These are phyloP conservation scores for Mylabris sibirica DNA, from an alignment of 2,888 invertebrate genomes.

Conservation along the genomic window DNA sequence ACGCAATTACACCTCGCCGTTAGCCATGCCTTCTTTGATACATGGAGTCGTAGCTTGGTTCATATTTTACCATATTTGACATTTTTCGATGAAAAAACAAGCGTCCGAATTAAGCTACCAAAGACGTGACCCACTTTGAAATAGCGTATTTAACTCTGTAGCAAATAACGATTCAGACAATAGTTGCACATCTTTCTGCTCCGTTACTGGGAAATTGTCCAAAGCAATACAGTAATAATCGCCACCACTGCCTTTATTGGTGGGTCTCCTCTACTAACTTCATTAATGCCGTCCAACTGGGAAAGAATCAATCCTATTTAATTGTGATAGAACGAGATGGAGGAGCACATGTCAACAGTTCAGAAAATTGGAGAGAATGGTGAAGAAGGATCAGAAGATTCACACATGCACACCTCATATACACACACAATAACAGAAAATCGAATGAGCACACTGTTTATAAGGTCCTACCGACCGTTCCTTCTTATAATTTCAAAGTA, in stretches of 20 bases:
- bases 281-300: slow-evolving; percentile 50
- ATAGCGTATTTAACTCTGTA: too few species aligned
- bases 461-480: neutral
- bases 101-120: too few species aligned
- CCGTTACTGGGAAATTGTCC: too few species aligned
- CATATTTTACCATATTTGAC: too few species aligned
- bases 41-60: too few species aligned
- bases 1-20: too few species aligned
- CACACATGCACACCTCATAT: slow-evolving; percentile 2
- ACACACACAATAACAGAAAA: neutral
- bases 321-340: slow-evolving; percentile 41
- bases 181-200: too few species aligned
- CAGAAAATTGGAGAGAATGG: neutral
- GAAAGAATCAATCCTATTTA: slow-evolving; percentile 34
- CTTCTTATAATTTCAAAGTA: slow-evolving; percentile 41
- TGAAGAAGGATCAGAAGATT: neutral
- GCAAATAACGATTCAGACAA: too few species aligned
- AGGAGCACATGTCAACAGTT: slow-evolving; percentile 20
- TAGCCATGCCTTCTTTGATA: too few species aligned
- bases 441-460: neutral
- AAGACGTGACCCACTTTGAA: too few species aligned
- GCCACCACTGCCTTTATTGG: slow-evolving; percentile 29
- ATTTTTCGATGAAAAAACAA: too few species aligned
- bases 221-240: neutral
- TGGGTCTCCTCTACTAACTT: slow-evolving; percentile 50